phyloP scores from a whole-genome alignment of 1,140 invertebrate species.

The Listronotus bonariensis region DNA sequence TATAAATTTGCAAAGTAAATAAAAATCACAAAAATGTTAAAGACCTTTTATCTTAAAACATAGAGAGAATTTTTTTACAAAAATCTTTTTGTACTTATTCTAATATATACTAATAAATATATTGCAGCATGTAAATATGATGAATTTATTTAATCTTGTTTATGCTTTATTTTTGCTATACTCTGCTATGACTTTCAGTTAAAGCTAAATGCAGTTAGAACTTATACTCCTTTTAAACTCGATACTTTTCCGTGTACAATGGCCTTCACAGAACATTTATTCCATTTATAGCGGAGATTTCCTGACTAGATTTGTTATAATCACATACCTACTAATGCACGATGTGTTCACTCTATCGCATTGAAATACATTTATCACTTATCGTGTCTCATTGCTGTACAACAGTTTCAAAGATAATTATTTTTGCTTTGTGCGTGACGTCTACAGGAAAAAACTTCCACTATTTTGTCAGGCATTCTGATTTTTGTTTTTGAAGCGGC shows the following conservation, averaged over 20 bases:
- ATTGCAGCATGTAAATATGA: no score
- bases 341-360: slow-evolving; percentile 16
- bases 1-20: no score
- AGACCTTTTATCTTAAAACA: no score
- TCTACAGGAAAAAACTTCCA: neutral
- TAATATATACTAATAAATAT: no score
- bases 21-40: no score
- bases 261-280: slow-evolving; percentile 14
- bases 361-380: slow-evolving; percentile 10
- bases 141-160: no score
- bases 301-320: slow-evolving; percentile 12
- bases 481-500: no score
- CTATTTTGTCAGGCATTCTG: neutral
- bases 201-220: slow-evolving; percentile 4
- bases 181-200: no score
- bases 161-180: no score
- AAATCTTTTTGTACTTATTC: no score
- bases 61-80: no score
- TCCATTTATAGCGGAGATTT: slow-evolving; percentile 16
- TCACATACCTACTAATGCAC: slow-evolving; percentile 13
- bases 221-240: slow-evolving; percentile 5
- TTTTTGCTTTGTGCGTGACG: slow-evolving; percentile 12
- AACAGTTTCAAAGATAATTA: slow-evolving; percentile 5
- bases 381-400: slow-evolving; percentile 12
- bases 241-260: slow-evolving; percentile 9